These are phyloP conservation scores for Acleris laterana DNA, from an alignment of 2,888 invertebrate genomes.

Conservation along the genomic window DNA sequence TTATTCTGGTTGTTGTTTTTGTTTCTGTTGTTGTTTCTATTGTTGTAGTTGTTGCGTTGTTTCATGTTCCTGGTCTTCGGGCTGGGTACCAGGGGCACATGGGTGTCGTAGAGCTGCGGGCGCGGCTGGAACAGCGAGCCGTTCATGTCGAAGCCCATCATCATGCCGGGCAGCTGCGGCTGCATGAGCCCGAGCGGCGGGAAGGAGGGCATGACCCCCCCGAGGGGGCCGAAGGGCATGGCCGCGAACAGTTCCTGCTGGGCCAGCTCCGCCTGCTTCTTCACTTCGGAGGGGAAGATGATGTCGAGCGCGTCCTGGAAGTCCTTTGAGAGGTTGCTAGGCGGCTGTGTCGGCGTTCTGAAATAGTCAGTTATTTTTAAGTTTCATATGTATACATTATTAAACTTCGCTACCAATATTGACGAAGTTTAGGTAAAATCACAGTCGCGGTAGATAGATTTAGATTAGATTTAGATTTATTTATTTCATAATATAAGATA, in stretches of 20 bases:
- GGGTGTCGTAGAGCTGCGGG: conserved; percentile 70
- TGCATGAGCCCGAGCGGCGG: conserved; percentile 46
- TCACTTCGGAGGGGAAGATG: conserved; percentile 83
- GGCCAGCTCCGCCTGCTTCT: conserved; percentile 44
- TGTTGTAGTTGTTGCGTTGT: not conserved
- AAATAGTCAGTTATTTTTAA: not conserved
- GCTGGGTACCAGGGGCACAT: conserved; percentile 64
- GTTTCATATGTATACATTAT: too few relatives aligned
- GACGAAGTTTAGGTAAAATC: too few relatives aligned
- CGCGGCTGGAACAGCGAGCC: conserved; percentile 57
- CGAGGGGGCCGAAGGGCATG: conserved; percentile 47
- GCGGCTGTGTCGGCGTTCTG: conserved; percentile 35
- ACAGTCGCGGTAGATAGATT: too few relatives aligned
- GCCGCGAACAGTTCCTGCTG: conserved; percentile 49
- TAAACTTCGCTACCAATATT: too few relatives aligned
- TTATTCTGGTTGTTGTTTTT: conserved; percentile 20
- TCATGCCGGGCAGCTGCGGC: conserved; percentile 50
- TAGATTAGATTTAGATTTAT: too few relatives aligned
- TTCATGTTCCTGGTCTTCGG: conserved; percentile 44
- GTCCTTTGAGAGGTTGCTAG: conserved; percentile 82
- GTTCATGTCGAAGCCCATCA: conserved; percentile 74
- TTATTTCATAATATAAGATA: too few relatives aligned
- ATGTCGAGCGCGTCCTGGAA: conserved; percentile 87
- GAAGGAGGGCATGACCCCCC: conserved; percentile 49
- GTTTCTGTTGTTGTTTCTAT: too few relatives aligned